These are phyloP conservation scores for Drosophila sturtevanti DNA, from an alignment of 1,140 invertebrate species.

Conservation along the genomic window DNA sequence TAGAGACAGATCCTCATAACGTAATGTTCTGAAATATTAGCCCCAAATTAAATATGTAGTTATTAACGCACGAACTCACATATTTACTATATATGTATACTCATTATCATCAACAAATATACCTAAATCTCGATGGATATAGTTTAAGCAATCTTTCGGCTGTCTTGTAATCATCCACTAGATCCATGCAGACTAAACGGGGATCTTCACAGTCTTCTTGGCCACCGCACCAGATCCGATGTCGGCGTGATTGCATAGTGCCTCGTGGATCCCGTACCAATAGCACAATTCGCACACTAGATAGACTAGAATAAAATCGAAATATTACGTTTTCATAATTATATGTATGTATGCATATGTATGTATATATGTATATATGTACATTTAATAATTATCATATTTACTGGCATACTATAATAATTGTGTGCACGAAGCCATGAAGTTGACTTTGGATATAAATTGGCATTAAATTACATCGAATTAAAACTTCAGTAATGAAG, in stretches of 20 bases:
- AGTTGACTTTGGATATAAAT: conserved; percentile 59
- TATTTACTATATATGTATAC: background rate
- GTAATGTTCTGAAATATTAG: conserved; percentile 86
- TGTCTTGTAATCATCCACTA: conserved; percentile 91
- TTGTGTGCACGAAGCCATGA: conserved; percentile 67
- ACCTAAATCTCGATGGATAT: conserved; percentile 90
- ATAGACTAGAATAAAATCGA: conserved; percentile 83
- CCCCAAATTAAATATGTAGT: background rate
- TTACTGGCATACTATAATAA: conserved; percentile 46
- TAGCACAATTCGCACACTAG: conserved; percentile 89
- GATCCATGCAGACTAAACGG: conserved; percentile 89
- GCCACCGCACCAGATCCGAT: conserved; percentile 93
- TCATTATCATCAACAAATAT: conserved; percentile 43
- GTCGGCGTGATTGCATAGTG: conserved; percentile 92
- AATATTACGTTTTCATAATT: conserved; percentile 17
- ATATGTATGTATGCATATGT: conserved; percentile 17
- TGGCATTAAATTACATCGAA: conserved; percentile 68
- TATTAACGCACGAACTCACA: background rate
- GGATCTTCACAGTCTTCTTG: conserved; percentile 92
- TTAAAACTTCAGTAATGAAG: conserved; percentile 53
- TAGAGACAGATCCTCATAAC: conserved; percentile 93
- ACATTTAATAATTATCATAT: conserved; percentile 33
- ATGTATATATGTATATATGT: conserved; percentile 22
- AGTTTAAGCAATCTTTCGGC: conserved; percentile 87
- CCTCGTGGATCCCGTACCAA: conserved; percentile 93